Conservation (phyloP, 2,797 vertebrate species). For the Malurus leucopterus region DNA sequence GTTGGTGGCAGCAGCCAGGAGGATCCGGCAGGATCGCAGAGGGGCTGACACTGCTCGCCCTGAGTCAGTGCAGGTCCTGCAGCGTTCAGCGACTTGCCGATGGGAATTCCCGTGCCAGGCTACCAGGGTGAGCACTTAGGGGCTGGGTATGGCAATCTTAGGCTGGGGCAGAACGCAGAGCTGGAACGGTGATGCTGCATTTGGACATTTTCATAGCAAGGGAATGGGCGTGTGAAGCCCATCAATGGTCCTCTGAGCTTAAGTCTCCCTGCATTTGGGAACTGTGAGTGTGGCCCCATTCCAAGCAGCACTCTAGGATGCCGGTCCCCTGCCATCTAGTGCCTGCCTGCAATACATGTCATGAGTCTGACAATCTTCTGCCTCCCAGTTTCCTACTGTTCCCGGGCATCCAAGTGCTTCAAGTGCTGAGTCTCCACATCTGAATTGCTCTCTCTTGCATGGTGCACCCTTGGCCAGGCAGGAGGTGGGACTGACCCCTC, state of each 20-base stretch:
- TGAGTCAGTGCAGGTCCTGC: neutral
- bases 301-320: constrained; percentile 41
- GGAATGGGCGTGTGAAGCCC: neutral
- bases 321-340: constrained; percentile 56
- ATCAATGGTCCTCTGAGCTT: neutral
- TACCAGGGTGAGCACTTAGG: neutral
- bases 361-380: constrained; percentile 49
- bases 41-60: neutral
- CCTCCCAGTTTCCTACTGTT: constrained; percentile 33
- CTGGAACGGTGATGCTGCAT: neutral
- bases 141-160: neutral
- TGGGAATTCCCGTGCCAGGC: neutral
- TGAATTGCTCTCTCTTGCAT: neutral
- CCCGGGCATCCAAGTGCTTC: constrained; percentile 16
- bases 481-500: neutral
- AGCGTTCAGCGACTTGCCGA: neutral
- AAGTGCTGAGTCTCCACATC: constrained; percentile 1
- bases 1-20: neutral
- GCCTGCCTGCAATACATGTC: constrained; percentile 55
- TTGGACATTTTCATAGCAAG: neutral
- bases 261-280: constrained; percentile 33
- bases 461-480: constrained; percentile 7
- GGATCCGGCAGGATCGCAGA: neutral
- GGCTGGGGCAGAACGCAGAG: neutral
- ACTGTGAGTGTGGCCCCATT: constrained; percentile 23